Percentiles rank a stretch among this genome's conserved stretches.
These are phyloP conservation scores for Lophochroa leadbeateri DNA, from an alignment of 2,113 vertebrate species.

Conservation along the genomic window DNA sequence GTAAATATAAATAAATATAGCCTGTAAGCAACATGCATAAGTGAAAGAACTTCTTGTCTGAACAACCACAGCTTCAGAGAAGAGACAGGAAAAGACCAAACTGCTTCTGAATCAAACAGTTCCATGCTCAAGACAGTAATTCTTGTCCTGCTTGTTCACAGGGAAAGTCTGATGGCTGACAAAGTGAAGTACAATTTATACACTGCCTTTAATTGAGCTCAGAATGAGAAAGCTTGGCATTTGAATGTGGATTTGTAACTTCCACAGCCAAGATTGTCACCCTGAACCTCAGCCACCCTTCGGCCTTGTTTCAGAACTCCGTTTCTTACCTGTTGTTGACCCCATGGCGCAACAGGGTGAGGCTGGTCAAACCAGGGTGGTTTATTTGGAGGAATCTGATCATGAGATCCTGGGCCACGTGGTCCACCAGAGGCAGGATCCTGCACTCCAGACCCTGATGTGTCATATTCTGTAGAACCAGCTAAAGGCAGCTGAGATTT, in stretches of 20 bases:
- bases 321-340: conserved; percentile 80
- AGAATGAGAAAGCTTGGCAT: background rate
- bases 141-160: background rate
- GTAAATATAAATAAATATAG: background rate
- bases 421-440: conserved; percentile 77
- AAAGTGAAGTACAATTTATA: background rate
- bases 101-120: background rate
- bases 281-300: background rate
- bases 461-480: conserved; percentile 85
- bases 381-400: conserved; percentile 86
- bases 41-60: background rate
- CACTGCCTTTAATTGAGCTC: background rate
- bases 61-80: background rate
- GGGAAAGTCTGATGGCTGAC: fast-evolving
- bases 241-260: background rate
- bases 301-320: fast-evolving
- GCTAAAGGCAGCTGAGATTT: conserved; percentile 86
- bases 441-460: conserved; percentile 73
- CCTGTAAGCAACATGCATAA: fast-evolving
- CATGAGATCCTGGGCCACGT: conserved; percentile 81
- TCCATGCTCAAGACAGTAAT: background rate
- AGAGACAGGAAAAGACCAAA: background rate
- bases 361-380: conserved; percentile 93
- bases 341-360: conserved; percentile 88
- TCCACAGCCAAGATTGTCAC: background rate